phyloP scores from a whole-genome alignment of 2,888 invertebrate genomes.

The Tetrapedia diversipes region DNA sequence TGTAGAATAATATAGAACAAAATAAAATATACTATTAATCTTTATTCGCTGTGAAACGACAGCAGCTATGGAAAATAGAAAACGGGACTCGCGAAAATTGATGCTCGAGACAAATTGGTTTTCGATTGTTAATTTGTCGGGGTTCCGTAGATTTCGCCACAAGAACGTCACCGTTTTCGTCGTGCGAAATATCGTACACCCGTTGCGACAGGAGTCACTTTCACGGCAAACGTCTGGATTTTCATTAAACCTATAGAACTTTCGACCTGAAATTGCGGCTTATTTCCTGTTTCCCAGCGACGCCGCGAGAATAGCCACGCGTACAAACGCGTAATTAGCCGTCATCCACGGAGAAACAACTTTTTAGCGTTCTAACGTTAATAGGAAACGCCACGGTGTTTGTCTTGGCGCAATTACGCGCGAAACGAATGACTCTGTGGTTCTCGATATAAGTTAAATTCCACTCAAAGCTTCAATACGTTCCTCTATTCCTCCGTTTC shows the following conservation, averaged over 20 bases:
- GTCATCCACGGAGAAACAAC: constrained; percentile 9
- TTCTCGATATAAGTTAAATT: constrained; percentile 17
- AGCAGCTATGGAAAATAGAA: neutral
- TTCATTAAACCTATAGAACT: neutral
- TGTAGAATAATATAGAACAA: neutral
- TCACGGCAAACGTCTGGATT: neutral
- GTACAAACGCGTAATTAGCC: too few relatives aligned
- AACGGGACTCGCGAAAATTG: neutral
- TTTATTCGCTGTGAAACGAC: neutral
- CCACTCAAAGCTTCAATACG: constrained; percentile 5
- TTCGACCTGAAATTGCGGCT: neutral
- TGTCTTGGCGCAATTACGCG: constrained; percentile 24
- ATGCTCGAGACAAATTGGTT: neutral
- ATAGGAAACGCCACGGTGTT: constrained; percentile 24
- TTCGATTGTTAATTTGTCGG: neutral
- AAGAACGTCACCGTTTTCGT: neutral
- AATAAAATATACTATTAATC: neutral
- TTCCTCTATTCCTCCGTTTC: constrained; percentile 24
- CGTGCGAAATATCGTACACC: neutral
- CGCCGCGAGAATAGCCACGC: neutral
- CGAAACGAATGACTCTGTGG: neutral
- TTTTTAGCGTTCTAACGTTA: neutral
- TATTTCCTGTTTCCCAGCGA: neutral
- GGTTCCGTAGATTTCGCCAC: neutral
- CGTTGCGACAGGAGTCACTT: neutral